These are phyloP conservation scores for Daptonema setosum DNA, from an alignment of 2,888 invertebrate species.

Conservation along the genomic window DNA sequence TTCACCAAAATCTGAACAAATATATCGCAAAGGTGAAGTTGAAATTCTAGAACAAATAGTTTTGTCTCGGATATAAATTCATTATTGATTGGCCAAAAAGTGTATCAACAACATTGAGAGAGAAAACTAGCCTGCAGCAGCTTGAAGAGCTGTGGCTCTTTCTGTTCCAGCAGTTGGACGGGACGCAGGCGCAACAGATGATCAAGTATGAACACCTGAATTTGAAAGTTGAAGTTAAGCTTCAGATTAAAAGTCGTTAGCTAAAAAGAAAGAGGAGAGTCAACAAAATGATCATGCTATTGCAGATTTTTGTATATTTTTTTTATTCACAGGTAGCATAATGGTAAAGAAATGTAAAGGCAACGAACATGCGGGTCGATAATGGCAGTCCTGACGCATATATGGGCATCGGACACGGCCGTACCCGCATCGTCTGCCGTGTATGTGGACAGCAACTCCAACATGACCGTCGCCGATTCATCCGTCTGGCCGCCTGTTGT, in stretches of 20 bases:
- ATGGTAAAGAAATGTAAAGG: too few species aligned
- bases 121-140: not conserved
- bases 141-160: not conserved
- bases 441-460: constrained; percentile 80
- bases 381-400: constrained; percentile 75
- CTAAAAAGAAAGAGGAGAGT: too few species aligned
- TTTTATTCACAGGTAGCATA: too few species aligned
- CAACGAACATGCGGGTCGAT: constrained; percentile 47
- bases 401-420: constrained; percentile 75
- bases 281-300: too few species aligned
- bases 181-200: constrained; percentile 77
- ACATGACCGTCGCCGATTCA: constrained; percentile 48
- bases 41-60: too few species aligned
- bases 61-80: too few species aligned
- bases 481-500: constrained; percentile 48
- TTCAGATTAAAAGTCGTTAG: too few species aligned
- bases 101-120: not conserved
- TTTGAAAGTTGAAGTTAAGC: too few species aligned
- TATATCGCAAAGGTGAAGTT: too few species aligned
- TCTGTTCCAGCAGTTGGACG: constrained; percentile 52
- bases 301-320: too few species aligned
- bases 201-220: constrained; percentile 53
- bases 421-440: constrained; percentile 75
- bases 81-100: too few species aligned
- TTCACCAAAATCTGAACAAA: constrained; percentile 67